Conservation (phyloP, 2,888 invertebrate species). For the Microctonus hyperodae region DNA sequence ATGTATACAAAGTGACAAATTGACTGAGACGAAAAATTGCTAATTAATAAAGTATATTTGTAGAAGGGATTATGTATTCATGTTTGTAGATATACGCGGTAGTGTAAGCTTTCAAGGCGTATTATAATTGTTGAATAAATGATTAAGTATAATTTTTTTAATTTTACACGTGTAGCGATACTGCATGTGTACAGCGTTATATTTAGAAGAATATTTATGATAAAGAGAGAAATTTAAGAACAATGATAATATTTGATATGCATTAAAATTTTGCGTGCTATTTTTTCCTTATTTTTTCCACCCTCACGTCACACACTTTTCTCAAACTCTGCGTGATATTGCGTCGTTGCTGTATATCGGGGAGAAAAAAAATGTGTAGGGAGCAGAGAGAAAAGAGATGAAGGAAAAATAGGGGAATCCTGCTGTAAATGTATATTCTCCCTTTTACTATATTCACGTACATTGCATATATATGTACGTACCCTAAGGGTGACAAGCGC, state of each 20-base stretch:
- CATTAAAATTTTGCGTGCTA: not conserved
- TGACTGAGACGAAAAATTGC: too few relatives aligned
- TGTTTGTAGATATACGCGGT: too few relatives aligned
- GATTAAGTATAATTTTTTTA: too few relatives aligned
- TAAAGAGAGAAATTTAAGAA: too few relatives aligned
- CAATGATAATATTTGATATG: not conserved
- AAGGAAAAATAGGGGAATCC: not conserved
- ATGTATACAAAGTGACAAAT: not conserved
- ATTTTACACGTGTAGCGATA: too few relatives aligned
- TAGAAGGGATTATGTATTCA: too few relatives aligned
- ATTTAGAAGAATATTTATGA: not conserved
- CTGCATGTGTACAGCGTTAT: too few relatives aligned
- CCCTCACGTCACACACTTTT: not conserved
- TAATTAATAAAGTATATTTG: too few relatives aligned
- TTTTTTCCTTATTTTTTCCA: not conserved
- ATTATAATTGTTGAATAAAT: too few relatives aligned
- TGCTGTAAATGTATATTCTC: not conserved
- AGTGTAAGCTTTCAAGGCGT: too few relatives aligned
- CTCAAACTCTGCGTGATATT: not conserved
- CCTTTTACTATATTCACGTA: conserved; percentile 11
- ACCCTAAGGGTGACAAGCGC: conserved; percentile 9
- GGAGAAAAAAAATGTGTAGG: not conserved
- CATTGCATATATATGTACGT: not conserved
- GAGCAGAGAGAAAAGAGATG: not conserved
- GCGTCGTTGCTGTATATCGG: not conserved